Base-by-base conservation (phyloP, 2,797 vertebrate genomes). In the Nasua narica region DNA sequence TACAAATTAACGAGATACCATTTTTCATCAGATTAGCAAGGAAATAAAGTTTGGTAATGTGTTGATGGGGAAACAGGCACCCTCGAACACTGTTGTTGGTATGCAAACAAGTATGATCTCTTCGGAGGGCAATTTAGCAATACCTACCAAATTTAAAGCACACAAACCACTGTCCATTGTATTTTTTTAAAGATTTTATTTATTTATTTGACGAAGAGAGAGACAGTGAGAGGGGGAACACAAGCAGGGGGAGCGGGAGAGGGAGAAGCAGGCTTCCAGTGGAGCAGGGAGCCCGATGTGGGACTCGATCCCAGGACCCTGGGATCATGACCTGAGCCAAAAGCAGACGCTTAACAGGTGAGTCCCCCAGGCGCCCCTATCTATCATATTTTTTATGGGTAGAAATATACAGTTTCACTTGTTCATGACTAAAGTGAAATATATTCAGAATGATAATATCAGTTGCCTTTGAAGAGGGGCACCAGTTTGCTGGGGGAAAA, bases 21-120 rank as follows among this genome's bases (percentile, higher is more conserved):
- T 56, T 79, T 92, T 91, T 87, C 56, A 76, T 87, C 43, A 87
- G 48, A 46, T 70, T 56, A 50, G 48, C 79, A 95, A 93, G n/a
- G 27, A 91, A 87, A 32, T 69, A 23, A 86, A 72, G 46, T 93
- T 65, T 95, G 84, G 35, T n/a, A 82, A 48, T 35, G 43, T 21
- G 23, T 76, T 72, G 40, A 54, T 72, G 27, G 29, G 10, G 32
- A 43, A 58, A 85, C n/a, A 35, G 25, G 67, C 52, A 21, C 12
- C 86, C 46, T 54, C 37, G 50, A 87, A 54, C 43, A 46, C 5
- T 48, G 29, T 43, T 77, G 70, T 83, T 67, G 78, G 56, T 35
- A 11, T 40, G 13, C 29, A 56, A 84, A 82, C 15, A 76, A 27
- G n/a, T n/a, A 56, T 27, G 23, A 29, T 52, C 70, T 48, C 83